These are phyloP conservation scores for Carposina sasakii DNA, from an alignment of 1,140 invertebrate species.

Conservation along the genomic window DNA sequence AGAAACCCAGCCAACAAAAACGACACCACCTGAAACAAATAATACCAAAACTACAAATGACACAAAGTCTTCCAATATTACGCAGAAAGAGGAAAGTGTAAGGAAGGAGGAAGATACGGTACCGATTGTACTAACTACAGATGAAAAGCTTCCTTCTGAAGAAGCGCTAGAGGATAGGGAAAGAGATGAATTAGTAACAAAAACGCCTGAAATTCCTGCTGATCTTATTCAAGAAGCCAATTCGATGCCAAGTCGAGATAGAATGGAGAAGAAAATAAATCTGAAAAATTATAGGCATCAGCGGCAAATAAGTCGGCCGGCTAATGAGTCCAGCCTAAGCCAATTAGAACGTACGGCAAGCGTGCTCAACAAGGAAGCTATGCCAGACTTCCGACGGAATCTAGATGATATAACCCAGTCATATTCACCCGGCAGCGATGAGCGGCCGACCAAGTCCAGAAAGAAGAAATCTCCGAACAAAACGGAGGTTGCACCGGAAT, in stretches of 20 bases:
- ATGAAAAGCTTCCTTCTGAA: slow-evolving; percentile 63
- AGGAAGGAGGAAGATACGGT: slow-evolving; percentile 18
- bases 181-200: slow-evolving; percentile 20
- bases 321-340: slow-evolving; percentile 58
- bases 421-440: slow-evolving; percentile 57
- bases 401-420: slow-evolving; percentile 69
- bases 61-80: slow-evolving; percentile 27
- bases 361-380: slow-evolving; percentile 52
- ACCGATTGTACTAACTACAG: slow-evolving; percentile 54
- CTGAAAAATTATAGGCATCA: slow-evolving; percentile 71
- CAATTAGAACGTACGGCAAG: slow-evolving; percentile 63
- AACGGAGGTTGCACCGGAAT: slow-evolving; percentile 35
- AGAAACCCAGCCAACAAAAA: too few species aligned
- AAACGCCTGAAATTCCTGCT: not conserved
- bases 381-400: slow-evolving; percentile 66
- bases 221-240: not conserved
- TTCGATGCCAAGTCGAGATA: not conserved
- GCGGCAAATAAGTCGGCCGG: slow-evolving; percentile 38
- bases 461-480: slow-evolving; percentile 59
- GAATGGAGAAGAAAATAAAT: slow-evolving; percentile 57
- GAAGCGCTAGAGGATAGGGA: slow-evolving; percentile 48
- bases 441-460: slow-evolving; percentile 45
- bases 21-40: too few species aligned
- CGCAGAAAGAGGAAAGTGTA: slow-evolving; percentile 21
- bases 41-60: slow-evolving; percentile 25